Evolutionary conservation across 2,113 vertebrate genomes (phyloP), one percentile per base, ranked within the genome.

Genomic region (Acanthochromis polyacanthus): DNA sequence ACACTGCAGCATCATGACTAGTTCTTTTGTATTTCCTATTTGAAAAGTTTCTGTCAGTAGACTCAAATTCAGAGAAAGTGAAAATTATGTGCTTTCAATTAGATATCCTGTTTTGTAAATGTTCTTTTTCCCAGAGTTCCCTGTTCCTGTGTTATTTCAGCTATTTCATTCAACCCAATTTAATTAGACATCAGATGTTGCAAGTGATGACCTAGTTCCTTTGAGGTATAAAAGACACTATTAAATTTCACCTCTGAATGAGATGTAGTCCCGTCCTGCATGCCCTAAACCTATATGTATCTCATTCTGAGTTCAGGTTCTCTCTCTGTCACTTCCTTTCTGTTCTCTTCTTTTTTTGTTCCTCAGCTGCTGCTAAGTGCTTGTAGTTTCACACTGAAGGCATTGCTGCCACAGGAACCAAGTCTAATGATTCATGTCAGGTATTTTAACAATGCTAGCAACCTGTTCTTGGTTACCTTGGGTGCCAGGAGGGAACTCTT

Each of bases 171-270:
- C 5, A 25, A 53, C 17, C 40, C n/a, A 64, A 72, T 28, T 69
- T 52, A 32, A 81, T 82, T 51, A 52, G 8, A 40, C 52, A 55
- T 81, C 22, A 62, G 30, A 38, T 52, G n/a, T 45, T 74, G 16
- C 32, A 77, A 64, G 10, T 57, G 22, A 51, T 77, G 64, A 48
- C 50, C 60, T 61, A 52, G 3, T 80, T 76, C 61, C 63, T 78
- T 57, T 17, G 16, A 63, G 72, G 43, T 52, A 43, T 43, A 4
- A 15, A 43, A 15, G 40, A 43, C 12, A 12, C 72, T 69, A 73
- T 83, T 80, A 45, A 46, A 71, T 72, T 67, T 69, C 4, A 43
- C 11, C 14, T 43, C 12, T 43, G 40, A 43, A 43, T 43, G 40
- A 60, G 74, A 40, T 61, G 74, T 48, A 78, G 71, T 52, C 52